Evolutionary conservation across 1,140 invertebrate genomes (phyloP).

Genomic region (Phocides pigmalion): DNA sequence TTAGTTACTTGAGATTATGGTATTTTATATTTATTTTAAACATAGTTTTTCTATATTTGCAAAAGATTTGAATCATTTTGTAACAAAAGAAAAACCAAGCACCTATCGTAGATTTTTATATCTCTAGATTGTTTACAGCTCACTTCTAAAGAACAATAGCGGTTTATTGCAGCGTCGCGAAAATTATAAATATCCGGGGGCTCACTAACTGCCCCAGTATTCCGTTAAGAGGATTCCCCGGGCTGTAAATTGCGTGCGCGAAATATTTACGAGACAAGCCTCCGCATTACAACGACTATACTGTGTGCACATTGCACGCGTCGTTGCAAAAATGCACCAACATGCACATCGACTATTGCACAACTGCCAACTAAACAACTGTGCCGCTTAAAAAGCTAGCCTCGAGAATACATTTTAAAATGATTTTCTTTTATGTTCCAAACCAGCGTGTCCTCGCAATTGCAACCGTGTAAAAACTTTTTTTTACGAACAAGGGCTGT

Average conservation of each 20-base stretch:
- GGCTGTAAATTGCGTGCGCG: constrained; percentile 75
- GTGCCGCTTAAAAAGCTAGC: constrained; percentile 18
- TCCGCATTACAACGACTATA: constrained; percentile 66
- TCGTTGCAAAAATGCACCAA: constrained; percentile 57
- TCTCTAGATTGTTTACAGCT: neutral
- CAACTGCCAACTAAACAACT: constrained; percentile 30
- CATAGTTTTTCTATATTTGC: no score
- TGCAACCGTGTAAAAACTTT: no score
- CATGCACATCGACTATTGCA: constrained; percentile 27
- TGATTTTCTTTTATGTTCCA: constrained; percentile 4
- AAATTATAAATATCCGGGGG: constrained; percentile 71
- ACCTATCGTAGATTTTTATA: neutral
- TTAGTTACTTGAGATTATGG: no score
- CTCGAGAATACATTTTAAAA: constrained; percentile 6
- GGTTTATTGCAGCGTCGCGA: constrained; percentile 43
- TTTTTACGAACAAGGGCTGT: no score
- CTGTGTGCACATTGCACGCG: constrained; percentile 56
- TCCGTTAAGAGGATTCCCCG: constrained; percentile 78
- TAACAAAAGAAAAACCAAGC: neutral
- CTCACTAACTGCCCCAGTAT: constrained; percentile 71
- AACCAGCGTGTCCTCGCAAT: no score
- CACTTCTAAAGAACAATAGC: constrained; percentile 14
- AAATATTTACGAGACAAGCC: constrained; percentile 79
- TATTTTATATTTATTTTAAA: no score
- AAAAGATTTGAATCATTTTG: no score